Evolutionary conservation across 2,797 vertebrate species (phyloP).

Genomic region (Sorex maritimensis): DNA sequence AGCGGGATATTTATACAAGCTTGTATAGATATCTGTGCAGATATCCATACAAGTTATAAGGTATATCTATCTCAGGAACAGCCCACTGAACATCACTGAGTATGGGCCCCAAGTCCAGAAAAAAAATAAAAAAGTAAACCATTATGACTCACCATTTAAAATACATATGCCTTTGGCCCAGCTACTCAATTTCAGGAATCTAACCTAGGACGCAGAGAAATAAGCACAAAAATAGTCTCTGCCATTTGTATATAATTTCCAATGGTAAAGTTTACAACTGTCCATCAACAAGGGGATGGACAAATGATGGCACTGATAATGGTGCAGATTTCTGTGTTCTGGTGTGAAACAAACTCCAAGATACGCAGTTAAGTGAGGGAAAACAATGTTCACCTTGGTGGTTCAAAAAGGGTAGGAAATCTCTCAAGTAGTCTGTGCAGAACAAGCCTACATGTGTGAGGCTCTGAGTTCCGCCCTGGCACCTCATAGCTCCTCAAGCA

Average conservation of each 20-base stretch:
- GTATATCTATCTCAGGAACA: too few relatives aligned
- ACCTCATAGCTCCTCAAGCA: too few relatives aligned
- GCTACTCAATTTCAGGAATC: conserved; percentile 2
- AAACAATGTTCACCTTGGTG: background rate
- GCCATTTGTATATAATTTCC: conserved; percentile 52
- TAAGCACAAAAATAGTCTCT: background rate
- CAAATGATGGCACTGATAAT: background rate
- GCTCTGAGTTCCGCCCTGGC: too few relatives aligned
- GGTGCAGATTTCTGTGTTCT: background rate
- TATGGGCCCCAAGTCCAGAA: too few relatives aligned
- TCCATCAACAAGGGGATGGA: background rate
- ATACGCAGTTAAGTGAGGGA: background rate
- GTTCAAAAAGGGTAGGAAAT: too few relatives aligned
- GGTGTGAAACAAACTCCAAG: background rate
- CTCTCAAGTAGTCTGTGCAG: too few relatives aligned
- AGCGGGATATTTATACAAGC: too few relatives aligned
- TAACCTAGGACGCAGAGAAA: background rate
- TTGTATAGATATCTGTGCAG: too few relatives aligned
- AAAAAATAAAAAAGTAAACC: background rate
- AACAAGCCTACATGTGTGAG: too few relatives aligned
- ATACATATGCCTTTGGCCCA: background rate
- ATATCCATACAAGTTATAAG: too few relatives aligned
- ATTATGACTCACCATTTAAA: conserved; percentile 4
- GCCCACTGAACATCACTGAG: too few relatives aligned
- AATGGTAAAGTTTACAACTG: conserved; percentile 1